These are phyloP conservation scores for Tenthredo livida DNA, from an alignment of 2,888 invertebrate genomes.

Conservation along the genomic window DNA sequence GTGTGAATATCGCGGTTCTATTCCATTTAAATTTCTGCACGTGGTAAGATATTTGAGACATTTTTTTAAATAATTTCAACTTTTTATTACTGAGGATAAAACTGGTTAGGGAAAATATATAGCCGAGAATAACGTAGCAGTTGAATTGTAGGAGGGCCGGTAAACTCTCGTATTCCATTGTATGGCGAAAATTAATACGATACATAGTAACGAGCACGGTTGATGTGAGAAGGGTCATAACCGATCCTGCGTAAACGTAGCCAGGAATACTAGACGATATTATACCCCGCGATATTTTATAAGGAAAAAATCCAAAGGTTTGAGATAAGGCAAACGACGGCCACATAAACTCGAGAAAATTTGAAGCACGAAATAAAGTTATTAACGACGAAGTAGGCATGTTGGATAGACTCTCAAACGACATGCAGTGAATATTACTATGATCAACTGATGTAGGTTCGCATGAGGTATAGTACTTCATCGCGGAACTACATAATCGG, in stretches of 20 bases:
- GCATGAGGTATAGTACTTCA: not conserved
- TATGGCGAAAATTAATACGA: constrained; percentile 56
- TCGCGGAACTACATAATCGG: not conserved
- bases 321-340: constrained; percentile 60
- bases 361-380: constrained; percentile 11
- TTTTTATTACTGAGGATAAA: constrained; percentile 56
- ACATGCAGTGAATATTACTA: not conserved
- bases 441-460: not conserved
- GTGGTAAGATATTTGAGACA: constrained; percentile 58
- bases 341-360: constrained; percentile 57
- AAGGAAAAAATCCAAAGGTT: constrained; percentile 66
- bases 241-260: constrained; percentile 58
- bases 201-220: constrained; percentile 55
- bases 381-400: not conserved
- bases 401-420: not conserved
- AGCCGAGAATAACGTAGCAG: constrained; percentile 60
- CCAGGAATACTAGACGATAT: constrained; percentile 58
- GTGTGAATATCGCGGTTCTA: constrained; percentile 59
- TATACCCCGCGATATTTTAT: constrained; percentile 54
- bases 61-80: constrained; percentile 59
- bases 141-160: constrained; percentile 65
- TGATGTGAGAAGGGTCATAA: constrained; percentile 46
- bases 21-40: constrained; percentile 60
- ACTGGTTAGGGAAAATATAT: constrained; percentile 57
- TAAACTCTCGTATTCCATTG: constrained; percentile 57